Conservation (phyloP, 2,113 vertebrate species). For the Nycticebus coucang region DNA sequence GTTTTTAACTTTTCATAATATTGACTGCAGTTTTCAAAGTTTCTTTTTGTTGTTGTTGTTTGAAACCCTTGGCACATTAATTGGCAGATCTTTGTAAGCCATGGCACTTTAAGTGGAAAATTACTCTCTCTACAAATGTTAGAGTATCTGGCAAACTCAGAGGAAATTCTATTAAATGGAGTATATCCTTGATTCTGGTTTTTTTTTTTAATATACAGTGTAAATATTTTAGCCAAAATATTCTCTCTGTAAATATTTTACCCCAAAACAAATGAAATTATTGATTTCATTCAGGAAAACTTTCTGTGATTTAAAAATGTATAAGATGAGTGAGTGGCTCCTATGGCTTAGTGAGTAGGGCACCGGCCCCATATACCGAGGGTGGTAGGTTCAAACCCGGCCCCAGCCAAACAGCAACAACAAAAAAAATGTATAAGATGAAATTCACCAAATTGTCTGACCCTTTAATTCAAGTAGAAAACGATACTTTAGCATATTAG, state of each 20-base stretch:
- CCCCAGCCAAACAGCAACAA: too few species aligned
- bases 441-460: conserved; percentile 6
- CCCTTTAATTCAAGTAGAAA: conserved; percentile 31
- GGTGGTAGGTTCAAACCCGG: too few species aligned
- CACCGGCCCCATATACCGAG: too few species aligned
- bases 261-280: neutral
- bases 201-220: neutral
- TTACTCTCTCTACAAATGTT: neutral
- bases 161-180: neutral
- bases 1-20: conserved; percentile 4
- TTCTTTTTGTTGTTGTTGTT: neutral
- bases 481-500: neutral
- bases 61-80: neutral
- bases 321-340: too few species aligned
- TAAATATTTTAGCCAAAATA: conserved; percentile 11
- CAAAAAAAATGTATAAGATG: neutral
- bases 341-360: too few species aligned
- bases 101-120: neutral
- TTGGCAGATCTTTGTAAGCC: neutral
- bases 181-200: neutral
- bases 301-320: neutral
- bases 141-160: neutral
- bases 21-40: neutral
- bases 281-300: conserved; percentile 19
- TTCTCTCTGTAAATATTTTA: neutral